Percentiles rank a stretch among this genome's conserved stretches.
These are phyloP conservation scores for Peromyscus eremicus DNA, from an alignment of 2,797 vertebrate species.

Conservation along the genomic window DNA sequence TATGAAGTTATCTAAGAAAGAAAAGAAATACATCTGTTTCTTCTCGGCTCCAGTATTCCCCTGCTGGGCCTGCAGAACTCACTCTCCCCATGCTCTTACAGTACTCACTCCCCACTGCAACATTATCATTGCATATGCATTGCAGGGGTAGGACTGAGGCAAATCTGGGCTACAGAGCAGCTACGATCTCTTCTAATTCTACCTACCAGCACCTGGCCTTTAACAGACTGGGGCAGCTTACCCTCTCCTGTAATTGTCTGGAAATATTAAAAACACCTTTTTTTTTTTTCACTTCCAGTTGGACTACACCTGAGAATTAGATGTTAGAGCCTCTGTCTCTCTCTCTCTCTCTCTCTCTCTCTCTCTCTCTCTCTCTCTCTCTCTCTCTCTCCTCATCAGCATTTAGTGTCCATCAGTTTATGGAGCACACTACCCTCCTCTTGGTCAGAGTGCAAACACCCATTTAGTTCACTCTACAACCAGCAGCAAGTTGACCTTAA, in stretches of 20 bases:
- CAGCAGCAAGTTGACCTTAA: not conserved
- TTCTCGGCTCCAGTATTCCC: not conserved
- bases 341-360: too few species aligned
- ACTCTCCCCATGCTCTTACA: not conserved
- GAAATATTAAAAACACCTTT: not conserved
- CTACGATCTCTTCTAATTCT: not conserved
- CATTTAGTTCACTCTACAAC: not conserved
- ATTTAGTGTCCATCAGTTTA: not conserved
- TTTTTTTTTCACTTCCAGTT: too few species aligned
- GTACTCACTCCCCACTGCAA: not conserved
- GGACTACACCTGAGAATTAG: rapidly evolving
- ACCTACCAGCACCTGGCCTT: rapidly evolving
- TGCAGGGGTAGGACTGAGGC: not conserved
- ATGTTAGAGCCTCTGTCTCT: not conserved
- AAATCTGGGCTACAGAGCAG: not conserved
- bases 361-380: too few species aligned
- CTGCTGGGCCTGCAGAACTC: not conserved
- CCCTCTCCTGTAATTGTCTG: not conserved
- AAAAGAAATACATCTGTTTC: not conserved
- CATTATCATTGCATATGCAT: not conserved
- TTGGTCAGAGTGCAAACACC: not conserved
- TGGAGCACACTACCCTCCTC: too few species aligned
- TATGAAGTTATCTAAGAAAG: too few species aligned
- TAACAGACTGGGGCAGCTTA: too few species aligned
- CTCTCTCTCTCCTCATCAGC: too few species aligned